Conservation (phyloP, 2,888 invertebrate genomes). For the Limnephilus marmoratus region DNA sequence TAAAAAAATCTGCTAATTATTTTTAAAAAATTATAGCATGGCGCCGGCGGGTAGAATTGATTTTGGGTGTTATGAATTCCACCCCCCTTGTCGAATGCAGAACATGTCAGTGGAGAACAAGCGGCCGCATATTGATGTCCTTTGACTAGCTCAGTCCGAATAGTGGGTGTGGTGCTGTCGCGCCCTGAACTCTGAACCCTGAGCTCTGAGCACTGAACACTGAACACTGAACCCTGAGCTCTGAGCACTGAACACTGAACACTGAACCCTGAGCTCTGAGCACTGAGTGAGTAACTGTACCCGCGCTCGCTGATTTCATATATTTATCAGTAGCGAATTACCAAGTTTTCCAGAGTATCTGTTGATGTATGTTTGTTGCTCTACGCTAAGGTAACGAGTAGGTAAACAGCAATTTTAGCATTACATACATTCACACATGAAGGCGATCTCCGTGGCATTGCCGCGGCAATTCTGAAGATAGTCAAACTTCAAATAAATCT, state of each 20-base stretch:
- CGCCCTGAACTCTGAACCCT: too few relatives aligned
- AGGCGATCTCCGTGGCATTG: too few relatives aligned
- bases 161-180: too few relatives aligned
- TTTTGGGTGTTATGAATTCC: neutral
- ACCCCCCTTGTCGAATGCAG: neutral
- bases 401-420: neutral
- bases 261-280: neutral
- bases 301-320: neutral
- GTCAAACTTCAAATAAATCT: neutral
- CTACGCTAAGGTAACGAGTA: neutral
- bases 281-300: neutral
- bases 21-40: too few relatives aligned
- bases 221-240: too few relatives aligned
- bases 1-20: neutral
- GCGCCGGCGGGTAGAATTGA: neutral
- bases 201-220: neutral
- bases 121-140: neutral
- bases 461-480: neutral
- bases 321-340: neutral
- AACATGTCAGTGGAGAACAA: neutral
- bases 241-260: neutral
- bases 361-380: neutral
- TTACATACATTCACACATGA: neutral
- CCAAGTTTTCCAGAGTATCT: too few relatives aligned
- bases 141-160: neutral